Base-by-base conservation (phyloP, 2,797 vertebrate genomes). In the Vultur gryphus region DNA sequence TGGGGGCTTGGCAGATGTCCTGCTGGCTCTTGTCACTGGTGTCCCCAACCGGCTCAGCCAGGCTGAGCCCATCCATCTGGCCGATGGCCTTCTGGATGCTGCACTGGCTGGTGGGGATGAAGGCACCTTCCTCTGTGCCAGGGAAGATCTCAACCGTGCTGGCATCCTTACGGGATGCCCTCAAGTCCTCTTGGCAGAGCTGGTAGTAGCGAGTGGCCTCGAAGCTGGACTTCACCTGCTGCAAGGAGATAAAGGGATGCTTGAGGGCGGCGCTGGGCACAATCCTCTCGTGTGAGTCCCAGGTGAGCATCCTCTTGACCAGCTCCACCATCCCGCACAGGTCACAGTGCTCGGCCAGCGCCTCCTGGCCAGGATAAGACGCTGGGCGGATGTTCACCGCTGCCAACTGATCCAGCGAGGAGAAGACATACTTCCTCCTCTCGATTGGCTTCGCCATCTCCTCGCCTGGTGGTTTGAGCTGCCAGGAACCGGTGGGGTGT, bases 281-380 rank as follows among this genome's bases (percentile, higher is more conserved):
- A 91, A 98, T 98, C 66, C 98, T 94, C 35, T 98, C 94, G 0
- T 90, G 97, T 0, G 98, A 97, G 57, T 98, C 98, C 97, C 98
- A 98, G 0, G 98, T 98, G 48, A 98, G 93, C 98, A 98, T 98
- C 86, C 95, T 96, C 84, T 98, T 98, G 69, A 98, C 89, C 44
- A 98, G 94, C 69, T 98, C 98, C 81, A 98, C 98, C 98, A 98
- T 98, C 93, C 90, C 96, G n/a, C 80, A 80, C 54, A 98, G 95
- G 92, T 98, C 98, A 1, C 92, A 90, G 4, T 43, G 89, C 57
- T 98, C 97, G 0, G 97, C 98, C 76, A 97, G 54, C 1, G 55
- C 91, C 83, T 98, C 97, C 1, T 84, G 67, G 35, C 96, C 82
- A 0, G 86, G 66, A 33, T 96, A 90, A 48, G 73, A 61, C 59